These are phyloP conservation scores for Formica exsecta DNA, from an alignment of 1,140 invertebrate genomes.

Conservation along the genomic window DNA sequence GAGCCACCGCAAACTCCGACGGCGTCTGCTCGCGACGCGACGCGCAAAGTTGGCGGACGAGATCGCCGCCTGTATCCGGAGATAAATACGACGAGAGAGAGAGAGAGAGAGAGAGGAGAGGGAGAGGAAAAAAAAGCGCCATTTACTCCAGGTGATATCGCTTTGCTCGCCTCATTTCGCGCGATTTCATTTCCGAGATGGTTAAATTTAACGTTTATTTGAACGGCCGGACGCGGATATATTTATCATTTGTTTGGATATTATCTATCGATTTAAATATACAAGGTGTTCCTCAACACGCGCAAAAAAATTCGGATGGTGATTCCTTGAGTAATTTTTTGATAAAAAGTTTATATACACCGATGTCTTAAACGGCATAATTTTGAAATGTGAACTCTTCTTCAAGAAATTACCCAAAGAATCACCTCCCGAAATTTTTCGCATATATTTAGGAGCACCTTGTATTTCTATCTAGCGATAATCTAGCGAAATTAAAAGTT, in stretches of 20 bases:
- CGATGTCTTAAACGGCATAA: no score
- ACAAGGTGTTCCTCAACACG: no score
- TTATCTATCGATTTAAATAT: background rate
- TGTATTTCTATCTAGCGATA: background rate
- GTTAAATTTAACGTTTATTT: conserved; percentile 47
- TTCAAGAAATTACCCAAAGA: no score
- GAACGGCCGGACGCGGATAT: background rate
- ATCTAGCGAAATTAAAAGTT: background rate
- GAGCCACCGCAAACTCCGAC: conserved; percentile 71
- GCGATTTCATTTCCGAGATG: conserved; percentile 34
- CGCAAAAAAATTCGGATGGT: no score
- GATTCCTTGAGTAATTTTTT: no score
- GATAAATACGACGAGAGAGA: conserved; percentile 56
- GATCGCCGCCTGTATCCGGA: conserved; percentile 67
- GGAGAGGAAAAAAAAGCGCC: background rate
- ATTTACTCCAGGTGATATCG: conserved; percentile 52
- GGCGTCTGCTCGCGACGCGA: conserved; percentile 71
- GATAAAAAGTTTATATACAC: no score
- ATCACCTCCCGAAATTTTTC: no score
- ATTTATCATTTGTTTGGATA: background rate
- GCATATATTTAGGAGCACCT: no score
- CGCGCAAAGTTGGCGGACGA: conserved; percentile 69
- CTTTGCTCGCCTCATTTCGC: conserved; percentile 40
- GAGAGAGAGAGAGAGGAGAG: conserved; percentile 1
- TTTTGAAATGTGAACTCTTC: no score